These are phyloP conservation scores for Drosophila koepferae DNA, from an alignment of 2,888 invertebrate genomes.

Conservation along the genomic window DNA sequence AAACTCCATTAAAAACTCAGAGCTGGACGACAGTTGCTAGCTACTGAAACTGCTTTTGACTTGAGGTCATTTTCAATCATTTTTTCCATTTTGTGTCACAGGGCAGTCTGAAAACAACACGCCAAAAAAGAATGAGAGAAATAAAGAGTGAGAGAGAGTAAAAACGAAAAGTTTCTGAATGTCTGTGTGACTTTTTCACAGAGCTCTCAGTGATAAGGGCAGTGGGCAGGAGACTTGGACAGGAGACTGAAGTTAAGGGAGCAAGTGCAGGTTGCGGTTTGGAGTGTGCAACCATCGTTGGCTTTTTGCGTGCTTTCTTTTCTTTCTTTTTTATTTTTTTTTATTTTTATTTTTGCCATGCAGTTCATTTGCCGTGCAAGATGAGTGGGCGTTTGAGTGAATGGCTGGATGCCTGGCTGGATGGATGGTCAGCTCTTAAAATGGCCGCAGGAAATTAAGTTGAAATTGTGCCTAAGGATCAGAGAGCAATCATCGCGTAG, in stretches of 20 bases:
- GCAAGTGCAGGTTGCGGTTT: constrained; percentile 59
- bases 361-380: constrained; percentile 66
- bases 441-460: constrained; percentile 52
- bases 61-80: constrained; percentile 80
- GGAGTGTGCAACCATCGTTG: constrained; percentile 49
- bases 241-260: neutral
- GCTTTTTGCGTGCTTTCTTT: constrained; percentile 19
- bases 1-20: constrained; percentile 68
- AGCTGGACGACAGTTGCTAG: constrained; percentile 44
- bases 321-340: neutral
- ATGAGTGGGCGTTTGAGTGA: constrained; percentile 59
- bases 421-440: constrained; percentile 50
- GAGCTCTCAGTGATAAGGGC: constrained; percentile 31
- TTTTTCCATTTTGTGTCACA: constrained; percentile 70
- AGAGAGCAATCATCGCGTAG: constrained; percentile 31
- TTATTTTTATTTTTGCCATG: constrained; percentile 33
- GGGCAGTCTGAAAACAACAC: constrained; percentile 50
- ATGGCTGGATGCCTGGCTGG: constrained; percentile 29
- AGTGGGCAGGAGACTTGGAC: constrained; percentile 12
- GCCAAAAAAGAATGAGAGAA: constrained; percentile 3
- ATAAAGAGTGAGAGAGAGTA: constrained; percentile 6
- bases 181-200: constrained; percentile 64
- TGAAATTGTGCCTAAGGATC: constrained; percentile 42
- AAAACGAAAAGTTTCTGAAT: constrained; percentile 42
- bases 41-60: constrained; percentile 70